These are phyloP conservation scores for Calidris pugnax DNA, from an alignment of 2,113 vertebrate genomes.

Conservation along the genomic window DNA sequence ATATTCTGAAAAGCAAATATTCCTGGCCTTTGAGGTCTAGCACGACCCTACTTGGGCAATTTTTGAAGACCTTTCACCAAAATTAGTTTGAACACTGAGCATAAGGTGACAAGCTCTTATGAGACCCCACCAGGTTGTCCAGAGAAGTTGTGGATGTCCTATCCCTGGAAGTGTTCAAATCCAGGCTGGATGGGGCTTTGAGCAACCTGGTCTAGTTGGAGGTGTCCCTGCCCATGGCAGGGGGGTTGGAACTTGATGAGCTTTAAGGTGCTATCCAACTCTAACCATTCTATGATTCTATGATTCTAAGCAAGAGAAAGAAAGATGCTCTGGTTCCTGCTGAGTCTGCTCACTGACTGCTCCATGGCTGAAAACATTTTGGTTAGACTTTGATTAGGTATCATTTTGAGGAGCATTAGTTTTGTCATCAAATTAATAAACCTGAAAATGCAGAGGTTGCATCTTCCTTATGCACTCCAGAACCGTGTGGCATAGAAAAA, in stretches of 20 bases:
- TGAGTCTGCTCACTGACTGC: neutral
- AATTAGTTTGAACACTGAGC: neutral
- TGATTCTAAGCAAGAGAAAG: neutral
- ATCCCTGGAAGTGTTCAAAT: too few relatives aligned
- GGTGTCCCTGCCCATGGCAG: too few relatives aligned
- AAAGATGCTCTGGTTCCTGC: neutral
- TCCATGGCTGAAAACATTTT: neutral
- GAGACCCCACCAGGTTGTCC: too few relatives aligned
- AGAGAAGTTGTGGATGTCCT: too few relatives aligned
- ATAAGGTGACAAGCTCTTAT: neutral
- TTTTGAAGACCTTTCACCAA: neutral
- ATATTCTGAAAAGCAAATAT: neutral
- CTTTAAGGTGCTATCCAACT: too few relatives aligned
- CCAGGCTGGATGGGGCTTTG: too few relatives aligned
- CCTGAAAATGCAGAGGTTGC: neutral
- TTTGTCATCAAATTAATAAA: neutral
- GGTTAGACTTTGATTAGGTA: neutral
- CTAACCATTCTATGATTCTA: too few relatives aligned
- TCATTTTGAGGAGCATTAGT: neutral
- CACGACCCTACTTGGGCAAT: neutral
- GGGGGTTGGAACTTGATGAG: too few relatives aligned
- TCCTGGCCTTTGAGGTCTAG: neutral
- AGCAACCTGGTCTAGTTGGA: too few relatives aligned
- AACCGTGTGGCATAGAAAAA: rapidly evolving
- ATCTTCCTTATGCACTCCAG: neutral